Evolutionary conservation across 30 jellyfish, hydroid and myxozoan species (phyloP), one percentile per base, ranked within the genome.

Genomic region (Calvadosia cruxmelitensis): DNA sequence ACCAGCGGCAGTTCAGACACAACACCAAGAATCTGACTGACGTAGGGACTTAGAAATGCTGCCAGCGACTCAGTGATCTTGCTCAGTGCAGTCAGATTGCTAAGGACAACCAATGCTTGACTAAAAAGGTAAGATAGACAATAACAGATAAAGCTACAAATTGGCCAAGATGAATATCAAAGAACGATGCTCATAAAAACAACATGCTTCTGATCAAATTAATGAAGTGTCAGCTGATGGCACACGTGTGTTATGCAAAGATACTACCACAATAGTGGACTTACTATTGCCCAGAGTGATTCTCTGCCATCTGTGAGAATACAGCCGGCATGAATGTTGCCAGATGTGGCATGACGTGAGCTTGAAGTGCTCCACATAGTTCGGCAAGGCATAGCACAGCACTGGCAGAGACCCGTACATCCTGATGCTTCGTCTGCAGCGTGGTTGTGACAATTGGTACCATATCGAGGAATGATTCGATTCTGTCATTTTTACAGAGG

Each of bases 1-100:
- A 42, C 57, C 73, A 64, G 34, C 50, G 7, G 34, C 48, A 25
- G 63, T 31, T 25, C 53, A 33, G 5, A 81, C 64, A 29, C 78
- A 28, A 15, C 53, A 61, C 33, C 67, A 15, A 86, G 71, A 24
- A 86, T 79, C 25, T 65, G 49, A 16, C 53, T 66, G 31, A 89
- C 29, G 64, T 79, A 81, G 23, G 98, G 98, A 67, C 98, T 89
- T 92, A 89, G 30, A 49, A 89, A 89, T 35, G 64, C 53, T 36
- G 98, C 77, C 53, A 81, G 31, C 15, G 86, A 57, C 16, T 28
- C 85, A 12, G 81, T 34, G 15, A 78, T 69, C 78, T 76, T 82
- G 33, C 73, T 78, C 1, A 82, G 49, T 27, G 94, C 84, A 1
- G 88, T 67, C 35, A 82, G 29, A 50, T 90, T 71, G 51, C 89